Evolutionary conservation across 1,140 invertebrate species (phyloP), one percentile per base, ranked within the genome.

Genomic region (Drosophila nikananu): DNA sequence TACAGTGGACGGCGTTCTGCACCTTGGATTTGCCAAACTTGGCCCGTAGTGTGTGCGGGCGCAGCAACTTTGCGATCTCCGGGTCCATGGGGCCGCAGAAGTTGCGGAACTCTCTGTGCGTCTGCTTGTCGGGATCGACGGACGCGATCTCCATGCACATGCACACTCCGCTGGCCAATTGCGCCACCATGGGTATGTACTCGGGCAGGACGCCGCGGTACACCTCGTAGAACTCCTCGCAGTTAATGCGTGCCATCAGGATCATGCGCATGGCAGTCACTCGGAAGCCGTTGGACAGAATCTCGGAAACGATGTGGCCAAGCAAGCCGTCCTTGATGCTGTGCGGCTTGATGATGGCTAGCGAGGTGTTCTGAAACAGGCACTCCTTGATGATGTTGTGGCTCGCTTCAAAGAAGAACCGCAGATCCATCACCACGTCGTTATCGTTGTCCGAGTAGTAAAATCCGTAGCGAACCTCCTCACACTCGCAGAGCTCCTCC

Each of bases 301-400:
- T 98, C 37, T 95, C 95, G 51, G 95, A 94, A 13, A 99, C 93
- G 17, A 98, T 97, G 61, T 95, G 93, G 5, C 97, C 97, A 2
- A 95, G 82, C 66, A 94, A 94, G 30, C 95, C 96, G 89, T 96
- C 95, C 72, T 96, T 94, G 5, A 99, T 94, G 48, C 96, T 96
- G 93, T 99, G 98, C n/a, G 98, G 98, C 93, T 99, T 98, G 19
- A 99, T 96, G 32, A 99, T 94, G 87, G 97, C 98, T 74, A 97
- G 96, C 6, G 97, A 97, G 60, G 96, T 81, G 51, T 83, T 86
- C 23, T 77, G 74, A 8, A 92, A 81, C 8, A 54, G 12, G 10
- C 87, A 79, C 4, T 90, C 77, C 23, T 78, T 89, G 10, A 79
- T 74, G 9, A 92, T 77, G 23, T 35, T 74, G 52, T 74, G 63